These are phyloP conservation scores for Meriones unguiculatus DNA, from an alignment of 2,113 vertebrate genomes.

Conservation along the genomic window DNA sequence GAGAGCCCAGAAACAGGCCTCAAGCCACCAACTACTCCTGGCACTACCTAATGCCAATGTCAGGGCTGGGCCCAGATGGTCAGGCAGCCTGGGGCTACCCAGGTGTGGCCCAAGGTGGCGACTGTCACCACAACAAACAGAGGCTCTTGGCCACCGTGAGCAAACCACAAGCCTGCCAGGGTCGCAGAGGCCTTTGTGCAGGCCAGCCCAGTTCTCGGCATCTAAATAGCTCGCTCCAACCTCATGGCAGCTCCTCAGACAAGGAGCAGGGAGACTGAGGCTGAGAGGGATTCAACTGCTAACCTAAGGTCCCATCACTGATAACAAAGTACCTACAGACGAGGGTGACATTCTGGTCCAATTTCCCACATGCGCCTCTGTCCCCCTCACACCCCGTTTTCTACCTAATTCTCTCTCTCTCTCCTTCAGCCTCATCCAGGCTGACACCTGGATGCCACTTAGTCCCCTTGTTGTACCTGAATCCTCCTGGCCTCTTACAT, in stretches of 20 bases:
- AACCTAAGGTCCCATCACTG: background rate
- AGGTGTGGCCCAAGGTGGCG: conserved; percentile 39
- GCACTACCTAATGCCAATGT: background rate
- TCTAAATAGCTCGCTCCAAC: background rate
- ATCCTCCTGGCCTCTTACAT: background rate
- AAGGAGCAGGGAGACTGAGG: background rate
- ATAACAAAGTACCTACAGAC: background rate
- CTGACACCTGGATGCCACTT: background rate
- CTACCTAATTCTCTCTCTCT: background rate
- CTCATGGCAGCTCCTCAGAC: background rate
- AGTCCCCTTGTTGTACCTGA: background rate
- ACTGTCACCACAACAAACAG: conserved; percentile 73
- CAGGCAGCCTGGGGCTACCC: conserved; percentile 54
- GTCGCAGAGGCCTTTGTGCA: background rate
- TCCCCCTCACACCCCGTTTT: too few species aligned
- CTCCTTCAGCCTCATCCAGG: background rate
- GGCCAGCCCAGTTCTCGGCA: background rate
- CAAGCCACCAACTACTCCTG: background rate
- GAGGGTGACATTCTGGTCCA: background rate
- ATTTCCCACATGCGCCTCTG: background rate
- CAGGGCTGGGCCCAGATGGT: conserved; percentile 36
- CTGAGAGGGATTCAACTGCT: background rate
- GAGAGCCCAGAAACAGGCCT: conserved; percentile 24
- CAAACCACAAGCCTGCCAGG: conserved; percentile 7
- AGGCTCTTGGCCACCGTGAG: background rate